Conservation (phyloP, 2,797 vertebrate genomes). For the Menidia menidia region DNA sequence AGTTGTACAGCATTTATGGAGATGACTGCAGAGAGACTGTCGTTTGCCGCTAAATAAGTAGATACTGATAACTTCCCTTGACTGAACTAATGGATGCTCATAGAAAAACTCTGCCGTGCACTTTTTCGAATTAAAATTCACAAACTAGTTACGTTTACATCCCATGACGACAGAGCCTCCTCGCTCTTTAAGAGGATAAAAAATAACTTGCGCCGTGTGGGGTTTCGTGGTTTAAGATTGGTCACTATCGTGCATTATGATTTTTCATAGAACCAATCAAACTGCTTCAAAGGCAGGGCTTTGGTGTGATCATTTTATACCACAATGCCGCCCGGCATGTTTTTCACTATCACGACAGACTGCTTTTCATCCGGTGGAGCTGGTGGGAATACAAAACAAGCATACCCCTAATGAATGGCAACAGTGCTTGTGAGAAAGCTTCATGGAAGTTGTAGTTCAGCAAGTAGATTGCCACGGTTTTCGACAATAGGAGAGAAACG, state of each 20-base stretch:
- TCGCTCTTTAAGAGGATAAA: constrained; percentile 67
- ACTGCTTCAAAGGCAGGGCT: background rate
- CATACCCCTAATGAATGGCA: accelerated
- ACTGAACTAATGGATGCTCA: constrained; percentile 12
- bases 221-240: constrained; percentile 55
- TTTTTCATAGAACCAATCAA: constrained; percentile 56
- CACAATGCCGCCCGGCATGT: background rate
- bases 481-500: accelerated
- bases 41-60: constrained; percentile 22
- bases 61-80: constrained; percentile 34
- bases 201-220: constrained; percentile 39
- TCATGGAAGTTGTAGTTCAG: constrained; percentile 55
- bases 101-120: constrained; percentile 20
- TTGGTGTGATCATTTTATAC: accelerated
- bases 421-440: accelerated
- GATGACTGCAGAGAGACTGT: constrained; percentile 29
- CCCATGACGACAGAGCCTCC: constrained; percentile 34
- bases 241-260: constrained; percentile 39
- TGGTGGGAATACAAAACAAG: accelerated
- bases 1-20: constrained; percentile 29
- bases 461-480: background rate
- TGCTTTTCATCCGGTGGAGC: constrained; percentile 17
- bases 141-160: constrained; percentile 41
- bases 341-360: accelerated
- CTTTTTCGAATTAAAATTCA: constrained; percentile 53